phyloP scores from a whole-genome alignment of 2,113 vertebrate genomes.

The Sylvietta virens region DNA sequence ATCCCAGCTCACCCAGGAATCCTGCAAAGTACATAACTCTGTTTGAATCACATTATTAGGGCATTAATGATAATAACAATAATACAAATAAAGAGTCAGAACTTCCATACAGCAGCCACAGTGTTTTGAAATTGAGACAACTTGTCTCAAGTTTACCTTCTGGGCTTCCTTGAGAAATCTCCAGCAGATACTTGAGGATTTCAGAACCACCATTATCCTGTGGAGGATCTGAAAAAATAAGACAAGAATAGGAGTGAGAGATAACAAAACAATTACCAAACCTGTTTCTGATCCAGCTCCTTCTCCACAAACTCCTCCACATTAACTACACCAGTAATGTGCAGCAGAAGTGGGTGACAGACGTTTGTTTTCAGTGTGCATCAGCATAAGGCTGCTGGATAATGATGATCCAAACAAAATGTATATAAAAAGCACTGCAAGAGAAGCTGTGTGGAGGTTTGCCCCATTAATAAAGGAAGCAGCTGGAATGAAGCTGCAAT shows the following conservation, averaged over 20 bases:
- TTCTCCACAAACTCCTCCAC: neutral
- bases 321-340: neutral
- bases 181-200: conserved; percentile 89
- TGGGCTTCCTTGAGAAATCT: conserved; percentile 88
- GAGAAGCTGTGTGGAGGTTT: neutral
- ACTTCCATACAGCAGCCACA: neutral
- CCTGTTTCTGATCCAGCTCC: neutral
- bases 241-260: neutral
- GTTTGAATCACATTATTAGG: neutral
- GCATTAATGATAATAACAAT: neutral
- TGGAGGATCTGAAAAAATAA: conserved; percentile 82
- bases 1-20: neutral
- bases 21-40: rapidly evolving
- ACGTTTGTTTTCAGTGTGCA: neutral
- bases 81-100: neutral
- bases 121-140: neutral
- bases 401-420: neutral
- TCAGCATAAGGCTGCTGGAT: neutral
- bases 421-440: neutral
- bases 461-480: neutral
- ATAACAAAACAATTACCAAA: neutral
- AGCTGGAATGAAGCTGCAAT: neutral
- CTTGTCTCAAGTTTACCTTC: conserved; percentile 76
- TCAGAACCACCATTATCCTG: conserved; percentile 93
- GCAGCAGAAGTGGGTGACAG: neutral